These are phyloP conservation scores for Drosophila ercepeae DNA, from an alignment of 1,140 invertebrate species.

Conservation along the genomic window DNA sequence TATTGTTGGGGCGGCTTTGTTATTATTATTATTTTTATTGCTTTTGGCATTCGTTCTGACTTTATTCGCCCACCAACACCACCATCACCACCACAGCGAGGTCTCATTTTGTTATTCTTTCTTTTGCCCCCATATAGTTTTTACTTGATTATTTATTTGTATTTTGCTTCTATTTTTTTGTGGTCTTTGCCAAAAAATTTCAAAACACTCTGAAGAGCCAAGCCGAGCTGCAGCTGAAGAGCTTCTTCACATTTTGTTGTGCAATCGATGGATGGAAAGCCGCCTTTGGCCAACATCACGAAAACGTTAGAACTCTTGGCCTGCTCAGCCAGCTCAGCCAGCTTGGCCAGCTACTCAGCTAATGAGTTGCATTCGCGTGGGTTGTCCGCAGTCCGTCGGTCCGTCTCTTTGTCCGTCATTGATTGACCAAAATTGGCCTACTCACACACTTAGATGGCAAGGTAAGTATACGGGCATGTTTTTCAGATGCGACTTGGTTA, in stretches of 20 bases:
- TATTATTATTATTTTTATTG: constrained; percentile 68
- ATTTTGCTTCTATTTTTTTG: constrained; percentile 5
- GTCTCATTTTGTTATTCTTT: constrained; percentile 42
- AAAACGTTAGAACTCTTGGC: constrained; percentile 38
- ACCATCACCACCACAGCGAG: background rate
- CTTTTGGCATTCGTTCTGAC: constrained; percentile 78
- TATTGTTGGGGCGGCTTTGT: constrained; percentile 81
- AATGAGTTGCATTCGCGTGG: constrained; percentile 71
- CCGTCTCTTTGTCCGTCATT: constrained; percentile 47
- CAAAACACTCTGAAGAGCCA: constrained; percentile 23
- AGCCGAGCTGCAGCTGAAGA: constrained; percentile 19
- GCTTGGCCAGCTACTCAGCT: too few species aligned
- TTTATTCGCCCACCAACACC: constrained; percentile 64
- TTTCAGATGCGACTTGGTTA: constrained; percentile 39
- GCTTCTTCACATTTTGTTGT: constrained; percentile 37
- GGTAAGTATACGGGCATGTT: constrained; percentile 3
- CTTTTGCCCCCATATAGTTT: background rate
- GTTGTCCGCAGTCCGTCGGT: constrained; percentile 14
- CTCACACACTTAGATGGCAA: constrained; percentile 17
- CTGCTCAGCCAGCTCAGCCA: too few species aligned
- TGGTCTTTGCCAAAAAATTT: constrained; percentile 12
- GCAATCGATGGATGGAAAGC: constrained; percentile 36
- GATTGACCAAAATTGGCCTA: constrained; percentile 77
- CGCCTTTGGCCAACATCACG: constrained; percentile 28
- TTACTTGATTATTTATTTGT: background rate